Base-by-base conservation (phyloP, 1,140 invertebrate genomes). In the Octopus bimaculoides region DNA sequence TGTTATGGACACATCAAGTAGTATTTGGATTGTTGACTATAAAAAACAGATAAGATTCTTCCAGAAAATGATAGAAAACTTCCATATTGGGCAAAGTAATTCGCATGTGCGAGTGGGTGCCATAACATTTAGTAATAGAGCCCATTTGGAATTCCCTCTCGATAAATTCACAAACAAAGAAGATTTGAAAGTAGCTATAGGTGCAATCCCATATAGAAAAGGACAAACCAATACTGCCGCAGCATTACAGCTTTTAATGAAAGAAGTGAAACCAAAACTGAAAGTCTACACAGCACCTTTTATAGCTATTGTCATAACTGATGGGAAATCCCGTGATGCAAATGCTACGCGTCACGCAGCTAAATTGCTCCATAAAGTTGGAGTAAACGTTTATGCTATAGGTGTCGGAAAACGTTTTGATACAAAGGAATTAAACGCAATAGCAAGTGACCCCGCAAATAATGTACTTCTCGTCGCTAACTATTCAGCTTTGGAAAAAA, bases 71-170 rank as follows among this genome's bases (percentile, higher is more conserved):
- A 74, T 82, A 20, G 79, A 82, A 41, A 52, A 75, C 53, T 86
- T 85, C 83, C 77, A 82, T 14, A 80, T 86, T 12, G 77, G 79
- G 14, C 56, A 26, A 55, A 75, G 78, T 26, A 76, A 83, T 54
- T 86, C 85, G 0, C 83, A 54, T 52, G 76, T 77, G 61, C 78
- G 86, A 52, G 83, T 87, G 20, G 87, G 87, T 8, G 76, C 87
- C 5, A 80, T 86, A 5, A 82, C 79, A 5, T 87, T 84, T 79
- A 85, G 85, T 74, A 77, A 84, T 71, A 54, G 78, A 4, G 76
- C 83, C 61, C 66, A 81, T 54, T 69, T 81, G 12, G 79, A 82
- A 7, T 69, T 87, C 20, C 80, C 84, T 17, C 80, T 87, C 9
- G 83, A 84, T 12, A 82, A 79, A 20, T 79, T 79, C 78, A 7